Evolutionary conservation across 2,888 invertebrate species (phyloP).

Genomic region (Mythimna lalbum): DNA sequence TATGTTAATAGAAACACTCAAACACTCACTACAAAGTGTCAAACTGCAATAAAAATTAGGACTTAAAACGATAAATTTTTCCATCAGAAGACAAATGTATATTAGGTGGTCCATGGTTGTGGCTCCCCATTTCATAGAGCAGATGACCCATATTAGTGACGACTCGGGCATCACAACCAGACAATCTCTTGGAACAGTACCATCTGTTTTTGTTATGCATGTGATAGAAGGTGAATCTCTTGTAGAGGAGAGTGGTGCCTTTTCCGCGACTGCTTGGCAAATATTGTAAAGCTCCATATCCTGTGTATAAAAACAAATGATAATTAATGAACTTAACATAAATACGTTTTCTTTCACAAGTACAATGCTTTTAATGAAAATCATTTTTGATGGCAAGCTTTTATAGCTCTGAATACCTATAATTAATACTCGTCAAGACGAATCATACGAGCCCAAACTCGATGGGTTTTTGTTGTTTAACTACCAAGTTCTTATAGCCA

Average conservation of each 20-base stretch:
- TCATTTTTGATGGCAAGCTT: no score
- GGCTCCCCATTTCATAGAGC: constrained; percentile 30
- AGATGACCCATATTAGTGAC: constrained; percentile 47
- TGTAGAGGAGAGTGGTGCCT: constrained; percentile 50
- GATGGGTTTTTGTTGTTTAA: no score
- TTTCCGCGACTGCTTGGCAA: constrained; percentile 51
- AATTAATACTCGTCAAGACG: no score
- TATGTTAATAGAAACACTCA: background rate
- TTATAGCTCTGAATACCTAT: no score
- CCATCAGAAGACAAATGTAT: constrained; percentile 24
- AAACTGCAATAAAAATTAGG: background rate
- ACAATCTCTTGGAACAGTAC: constrained; percentile 73
- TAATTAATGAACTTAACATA: background rate
- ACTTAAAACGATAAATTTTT: constrained; percentile 6
- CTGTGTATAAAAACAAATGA: constrained; percentile 33
- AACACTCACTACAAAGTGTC: background rate
- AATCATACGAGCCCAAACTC: no score
- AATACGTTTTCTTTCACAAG: no score
- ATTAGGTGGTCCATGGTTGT: constrained; percentile 45
- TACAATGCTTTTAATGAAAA: no score
- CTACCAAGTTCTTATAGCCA: no score
- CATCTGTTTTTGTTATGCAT: constrained; percentile 71
- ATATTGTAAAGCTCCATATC: constrained; percentile 38
- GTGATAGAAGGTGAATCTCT: constrained; percentile 63
- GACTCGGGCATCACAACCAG: constrained; percentile 71